Evolutionary conservation across 1,140 invertebrate species (phyloP).

Genomic region (Drosophila nikananu): DNA sequence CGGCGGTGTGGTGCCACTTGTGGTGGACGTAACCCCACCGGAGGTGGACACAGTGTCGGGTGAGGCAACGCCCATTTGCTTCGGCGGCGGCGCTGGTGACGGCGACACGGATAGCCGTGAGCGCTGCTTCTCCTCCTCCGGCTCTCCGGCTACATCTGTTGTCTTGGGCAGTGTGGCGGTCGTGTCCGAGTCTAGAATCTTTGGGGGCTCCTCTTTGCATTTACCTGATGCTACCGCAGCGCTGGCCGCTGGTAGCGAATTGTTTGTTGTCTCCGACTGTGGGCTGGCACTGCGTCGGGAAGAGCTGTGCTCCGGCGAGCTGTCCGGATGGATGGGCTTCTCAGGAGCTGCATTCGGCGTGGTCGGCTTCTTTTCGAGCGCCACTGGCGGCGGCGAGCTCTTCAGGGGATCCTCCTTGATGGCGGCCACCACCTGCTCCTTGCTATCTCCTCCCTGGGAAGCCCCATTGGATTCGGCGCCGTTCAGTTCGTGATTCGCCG

Average conservation of each 20-base stretch:
- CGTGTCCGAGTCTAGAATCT: conserved; percentile 43
- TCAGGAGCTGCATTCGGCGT: conserved; percentile 58
- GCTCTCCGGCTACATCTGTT: conserved; percentile 12
- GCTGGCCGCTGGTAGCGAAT: conserved; percentile 23
- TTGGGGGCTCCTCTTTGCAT: conserved; percentile 54
- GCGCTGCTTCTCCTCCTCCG: conserved; percentile 51
- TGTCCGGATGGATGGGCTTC: conserved; percentile 66
- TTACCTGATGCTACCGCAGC: conserved; percentile 53
- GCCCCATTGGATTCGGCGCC: conserved; percentile 73
- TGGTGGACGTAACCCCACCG: conserved; percentile 79
- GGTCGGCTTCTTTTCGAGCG: conserved; percentile 64
- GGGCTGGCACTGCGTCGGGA: conserved; percentile 65
- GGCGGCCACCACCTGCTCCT: conserved; percentile 39
- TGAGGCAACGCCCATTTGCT: conserved; percentile 22
- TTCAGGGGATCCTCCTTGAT: conserved; percentile 60
- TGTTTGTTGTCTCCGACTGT: conserved; percentile 65
- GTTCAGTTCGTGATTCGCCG: conserved; percentile 61
- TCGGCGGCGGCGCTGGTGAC: conserved; percentile 11
- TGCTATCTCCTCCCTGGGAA: conserved; percentile 50
- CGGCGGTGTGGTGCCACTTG: conserved; percentile 75
- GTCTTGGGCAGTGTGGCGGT: conserved; percentile 20
- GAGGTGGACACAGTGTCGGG: conserved; percentile 61
- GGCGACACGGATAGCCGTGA: conserved; percentile 36
- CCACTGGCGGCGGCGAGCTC: conserved; percentile 49
- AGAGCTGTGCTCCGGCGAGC: conserved; percentile 63